Percentiles rank a stretch among this genome's conserved stretches.
phyloP scores from a whole-genome alignment of 53 echinoderm and acorn worm genomes.

The Patiria pectinifera region DNA sequence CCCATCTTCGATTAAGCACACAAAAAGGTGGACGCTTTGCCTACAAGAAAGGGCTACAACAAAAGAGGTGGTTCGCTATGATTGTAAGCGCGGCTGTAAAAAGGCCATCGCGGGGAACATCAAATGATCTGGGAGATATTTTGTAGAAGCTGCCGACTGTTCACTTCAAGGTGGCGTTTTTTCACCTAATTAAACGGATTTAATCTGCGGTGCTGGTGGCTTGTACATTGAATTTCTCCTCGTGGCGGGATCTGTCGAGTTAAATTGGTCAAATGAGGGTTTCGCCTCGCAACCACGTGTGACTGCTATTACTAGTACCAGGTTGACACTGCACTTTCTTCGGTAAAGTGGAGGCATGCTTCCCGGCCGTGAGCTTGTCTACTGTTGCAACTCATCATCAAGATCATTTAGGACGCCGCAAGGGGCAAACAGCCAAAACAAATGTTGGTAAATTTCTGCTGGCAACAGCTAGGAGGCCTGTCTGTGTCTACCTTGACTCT shows the following conservation, averaged over 20 bases:
- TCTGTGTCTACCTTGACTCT: neutral
- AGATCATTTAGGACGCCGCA: slow-evolving; percentile 45
- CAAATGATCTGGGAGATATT: neutral
- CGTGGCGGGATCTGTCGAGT: neutral
- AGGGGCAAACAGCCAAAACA: slow-evolving; percentile 57
- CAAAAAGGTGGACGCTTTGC: slow-evolving; percentile 49
- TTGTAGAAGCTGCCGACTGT: slow-evolving; percentile 22
- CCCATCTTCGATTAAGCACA: neutral
- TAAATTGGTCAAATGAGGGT: neutral
- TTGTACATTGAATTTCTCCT: neutral
- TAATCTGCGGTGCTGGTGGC: slow-evolving; percentile 43
- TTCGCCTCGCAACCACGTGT: neutral
- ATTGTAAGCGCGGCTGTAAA: slow-evolving; percentile 48
- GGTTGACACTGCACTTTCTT: slow-evolving; percentile 25
- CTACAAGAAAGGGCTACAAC: neutral
- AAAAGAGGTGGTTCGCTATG: slow-evolving; percentile 29
- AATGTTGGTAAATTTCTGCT: slow-evolving; percentile 58
- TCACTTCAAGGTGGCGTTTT: slow-evolving; percentile 52
- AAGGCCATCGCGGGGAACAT: slow-evolving; percentile 32
- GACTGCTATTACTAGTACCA: neutral
- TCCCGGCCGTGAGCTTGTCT: neutral
- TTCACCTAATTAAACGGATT: slow-evolving; percentile 41
- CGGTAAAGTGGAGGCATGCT: neutral
- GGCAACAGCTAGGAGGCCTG: slow-evolving; percentile 23
- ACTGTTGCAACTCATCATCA: slow-evolving; percentile 59